These are phyloP conservation scores for Hydractinia echinata DNA, from an alignment of 30 jellyfish, hydroid and myxozoan genomes.

Conservation along the genomic window DNA sequence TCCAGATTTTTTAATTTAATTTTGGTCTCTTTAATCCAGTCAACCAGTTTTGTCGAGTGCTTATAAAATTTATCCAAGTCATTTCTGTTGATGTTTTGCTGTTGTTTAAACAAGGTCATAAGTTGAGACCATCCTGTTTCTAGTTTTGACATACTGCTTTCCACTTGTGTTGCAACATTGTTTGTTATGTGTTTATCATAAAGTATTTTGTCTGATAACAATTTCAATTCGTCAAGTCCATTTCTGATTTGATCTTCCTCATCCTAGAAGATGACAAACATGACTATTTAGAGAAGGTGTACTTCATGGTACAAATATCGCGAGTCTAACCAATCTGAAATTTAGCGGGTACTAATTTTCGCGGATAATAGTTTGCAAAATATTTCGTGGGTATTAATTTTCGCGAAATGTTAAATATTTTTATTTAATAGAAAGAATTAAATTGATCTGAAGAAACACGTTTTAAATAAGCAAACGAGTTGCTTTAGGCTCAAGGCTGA, in stretches of 20 bases:
- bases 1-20: constrained; percentile 8
- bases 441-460: too few relatives aligned
- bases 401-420: too few relatives aligned
- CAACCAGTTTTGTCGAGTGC: constrained; percentile 50
- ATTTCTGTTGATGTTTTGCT: not conserved
- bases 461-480: too few relatives aligned
- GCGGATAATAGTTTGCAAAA: too few relatives aligned
- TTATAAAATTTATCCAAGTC: constrained; percentile 16
- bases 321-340: too few relatives aligned
- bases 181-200: not conserved
- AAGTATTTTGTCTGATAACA: not conserved
- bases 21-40: constrained; percentile 37
- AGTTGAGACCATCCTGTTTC: constrained; percentile 13
- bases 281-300: too few relatives aligned
- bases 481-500: too few relatives aligned
- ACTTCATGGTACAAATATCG: too few relatives aligned
- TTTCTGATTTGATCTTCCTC: not conserved
- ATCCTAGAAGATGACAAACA: too few relatives aligned
- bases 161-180: not conserved
- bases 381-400: too few relatives aligned
- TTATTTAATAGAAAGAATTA: too few relatives aligned
- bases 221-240: not conserved
- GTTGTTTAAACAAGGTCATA: constrained; percentile 9
- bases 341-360: too few relatives aligned
- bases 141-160: not conserved